phyloP scores from a whole-genome alignment of 2,797 vertebrate species.

The Falco peregrinus region DNA sequence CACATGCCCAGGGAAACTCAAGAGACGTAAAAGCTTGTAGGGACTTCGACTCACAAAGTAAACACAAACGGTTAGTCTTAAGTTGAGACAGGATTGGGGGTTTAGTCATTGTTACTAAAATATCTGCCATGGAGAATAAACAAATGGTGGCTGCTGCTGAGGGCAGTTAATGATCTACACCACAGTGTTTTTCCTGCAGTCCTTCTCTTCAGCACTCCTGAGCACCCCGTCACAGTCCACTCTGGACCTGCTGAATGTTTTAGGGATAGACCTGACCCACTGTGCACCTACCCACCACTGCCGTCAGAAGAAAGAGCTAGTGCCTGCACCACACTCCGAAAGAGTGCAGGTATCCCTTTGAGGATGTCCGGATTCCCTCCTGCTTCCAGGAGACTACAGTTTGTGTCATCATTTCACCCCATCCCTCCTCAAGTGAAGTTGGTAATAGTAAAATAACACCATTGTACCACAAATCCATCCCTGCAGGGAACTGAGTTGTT shows the following conservation, averaged over 20 bases:
- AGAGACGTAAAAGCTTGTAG: background rate
- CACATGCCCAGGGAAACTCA: background rate
- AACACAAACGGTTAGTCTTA: background rate
- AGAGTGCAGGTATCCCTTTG: background rate
- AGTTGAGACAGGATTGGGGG: background rate
- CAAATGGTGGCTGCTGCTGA: background rate
- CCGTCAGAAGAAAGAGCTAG: background rate
- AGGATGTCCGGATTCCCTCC: background rate
- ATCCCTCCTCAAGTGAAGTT: background rate
- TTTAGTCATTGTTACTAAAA: background rate
- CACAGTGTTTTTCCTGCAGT: background rate
- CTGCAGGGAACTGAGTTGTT: accelerated
- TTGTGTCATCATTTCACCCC: background rate
- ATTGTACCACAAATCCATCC: background rate
- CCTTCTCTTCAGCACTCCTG: background rate
- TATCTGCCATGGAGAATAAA: constrained; percentile 20
- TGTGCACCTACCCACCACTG: background rate
- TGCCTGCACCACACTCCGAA: background rate
- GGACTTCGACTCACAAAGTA: background rate
- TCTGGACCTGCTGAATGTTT: background rate
- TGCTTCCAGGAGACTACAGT: background rate
- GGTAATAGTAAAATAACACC: background rate
- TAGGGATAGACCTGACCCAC: background rate
- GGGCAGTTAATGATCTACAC: background rate
- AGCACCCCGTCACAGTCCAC: background rate